These are phyloP conservation scores for Oryctes rhinoceros DNA, from an alignment of 1,140 invertebrate genomes.

Conservation along the genomic window DNA sequence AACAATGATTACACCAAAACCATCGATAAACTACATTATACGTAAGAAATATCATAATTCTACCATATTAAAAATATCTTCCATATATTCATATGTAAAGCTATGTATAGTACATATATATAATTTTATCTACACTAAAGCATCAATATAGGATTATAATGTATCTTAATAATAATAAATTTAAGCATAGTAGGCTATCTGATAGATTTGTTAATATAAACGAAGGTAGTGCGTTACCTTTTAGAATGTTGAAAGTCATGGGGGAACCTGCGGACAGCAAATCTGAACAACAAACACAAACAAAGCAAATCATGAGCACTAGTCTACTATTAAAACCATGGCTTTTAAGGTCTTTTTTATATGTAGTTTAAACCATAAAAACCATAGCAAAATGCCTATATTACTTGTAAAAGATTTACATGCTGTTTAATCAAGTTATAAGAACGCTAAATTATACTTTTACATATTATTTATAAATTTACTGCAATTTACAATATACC, in stretches of 20 bases:
- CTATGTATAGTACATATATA: neutral
- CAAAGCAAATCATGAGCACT: constrained; percentile 63
- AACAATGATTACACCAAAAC: neutral
- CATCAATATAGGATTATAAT: neutral
- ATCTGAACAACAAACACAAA: constrained; percentile 76
- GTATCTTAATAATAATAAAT: constrained; percentile 18
- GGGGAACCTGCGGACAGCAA: constrained; percentile 76
- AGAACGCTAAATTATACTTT: constrained; percentile 37
- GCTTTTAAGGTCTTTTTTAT: constrained; percentile 38
- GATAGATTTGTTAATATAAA: constrained; percentile 50
- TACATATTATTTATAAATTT: constrained; percentile 39
- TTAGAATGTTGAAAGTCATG: constrained; percentile 80
- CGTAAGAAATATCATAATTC: neutral
- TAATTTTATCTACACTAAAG: constrained; percentile 38
- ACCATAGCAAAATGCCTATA: constrained; percentile 38
- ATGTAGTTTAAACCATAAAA: constrained; percentile 41
- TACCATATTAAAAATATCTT: neutral
- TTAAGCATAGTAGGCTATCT: constrained; percentile 10
- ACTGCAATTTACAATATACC: constrained; percentile 44
- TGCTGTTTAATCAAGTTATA: constrained; percentile 42
- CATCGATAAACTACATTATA: no score
- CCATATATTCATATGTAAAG: neutral
- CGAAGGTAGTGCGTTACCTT: constrained; percentile 66
- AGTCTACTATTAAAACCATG: constrained; percentile 55
- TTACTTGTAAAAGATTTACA: constrained; percentile 22